These are phyloP conservation scores for Homalodisca vitripennis DNA, from an alignment of 1,140 invertebrate genomes.

Conservation along the genomic window DNA sequence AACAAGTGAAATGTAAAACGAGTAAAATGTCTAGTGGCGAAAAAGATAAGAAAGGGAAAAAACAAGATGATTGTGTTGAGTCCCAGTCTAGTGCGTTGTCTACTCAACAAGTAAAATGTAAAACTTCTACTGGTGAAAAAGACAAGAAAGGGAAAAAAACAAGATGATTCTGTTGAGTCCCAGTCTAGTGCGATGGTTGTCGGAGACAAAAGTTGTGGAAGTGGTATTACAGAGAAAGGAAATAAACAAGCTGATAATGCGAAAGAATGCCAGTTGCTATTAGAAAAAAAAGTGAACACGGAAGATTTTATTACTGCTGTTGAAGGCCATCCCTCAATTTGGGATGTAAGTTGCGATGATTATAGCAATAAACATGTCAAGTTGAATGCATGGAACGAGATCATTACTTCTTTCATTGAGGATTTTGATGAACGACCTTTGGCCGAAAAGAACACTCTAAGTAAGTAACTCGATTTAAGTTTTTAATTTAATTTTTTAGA, in stretches of 20 bases:
- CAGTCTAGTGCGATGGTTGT: conserved; percentile 23
- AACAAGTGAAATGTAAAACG: too few species aligned
- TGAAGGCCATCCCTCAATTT: conserved; percentile 17
- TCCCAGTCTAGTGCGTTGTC: too few species aligned
- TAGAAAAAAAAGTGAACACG: conserved; percentile 1
- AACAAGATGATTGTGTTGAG: too few species aligned
- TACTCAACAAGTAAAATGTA: too few species aligned
- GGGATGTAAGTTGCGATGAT: conserved; percentile 8
- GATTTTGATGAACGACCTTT: conserved; percentile 23
- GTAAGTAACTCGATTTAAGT: too few species aligned
- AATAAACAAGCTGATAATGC: conserved; percentile 11
- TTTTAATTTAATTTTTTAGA: too few species aligned
- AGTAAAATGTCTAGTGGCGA: too few species aligned
- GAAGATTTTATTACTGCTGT: conserved; percentile 7
- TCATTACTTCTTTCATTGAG: conserved; percentile 7
- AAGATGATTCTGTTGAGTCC: conserved; percentile 17
- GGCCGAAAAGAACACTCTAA: conserved; percentile 17
- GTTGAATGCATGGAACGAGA: conserved; percentile 16
- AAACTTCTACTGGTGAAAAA: too few species aligned
- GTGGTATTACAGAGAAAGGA: neutral
- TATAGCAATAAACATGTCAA: conserved; percentile 22
- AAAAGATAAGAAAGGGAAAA: too few species aligned
- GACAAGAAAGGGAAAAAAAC: conserved; percentile 12
- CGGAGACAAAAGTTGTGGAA: conserved; percentile 23
- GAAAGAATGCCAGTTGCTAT: conserved; percentile 14